Conservation (phyloP, 1,140 invertebrate species). For the Leguminivora glycinivorella region DNA sequence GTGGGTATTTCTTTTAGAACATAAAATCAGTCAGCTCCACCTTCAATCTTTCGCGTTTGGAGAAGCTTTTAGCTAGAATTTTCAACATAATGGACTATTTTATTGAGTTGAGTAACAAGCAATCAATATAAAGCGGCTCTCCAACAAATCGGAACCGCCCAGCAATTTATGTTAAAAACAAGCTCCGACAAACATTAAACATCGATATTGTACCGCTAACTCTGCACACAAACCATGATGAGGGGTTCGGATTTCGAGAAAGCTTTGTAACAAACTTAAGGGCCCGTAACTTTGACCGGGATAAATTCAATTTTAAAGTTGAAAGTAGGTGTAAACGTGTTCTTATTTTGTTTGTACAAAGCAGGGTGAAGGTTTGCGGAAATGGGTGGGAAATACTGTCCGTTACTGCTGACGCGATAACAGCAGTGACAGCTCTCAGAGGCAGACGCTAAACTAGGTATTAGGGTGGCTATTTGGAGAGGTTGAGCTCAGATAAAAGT, state of each 20-base stretch:
- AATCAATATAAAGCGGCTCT: not conserved
- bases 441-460: not conserved
- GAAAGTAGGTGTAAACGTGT: slow-evolving; percentile 12
- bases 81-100: no score
- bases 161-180: slow-evolving; percentile 19
- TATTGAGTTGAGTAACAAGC: not conserved
- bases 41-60: no score
- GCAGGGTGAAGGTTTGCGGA: not conserved
- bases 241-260: slow-evolving; percentile 2
- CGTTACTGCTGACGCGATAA: not conserved
- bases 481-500: not conserved
- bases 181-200: slow-evolving; percentile 15
- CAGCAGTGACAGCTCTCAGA: not conserved
- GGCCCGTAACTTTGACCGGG: slow-evolving; percentile 19
- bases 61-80: no score
- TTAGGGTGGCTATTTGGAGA: not conserved
- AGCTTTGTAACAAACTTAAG: slow-evolving; percentile 26
- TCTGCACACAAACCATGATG: slow-evolving; percentile 16
- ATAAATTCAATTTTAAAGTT: slow-evolving; percentile 12
- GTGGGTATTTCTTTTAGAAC: no score
- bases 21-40: no score
- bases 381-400: not conserved
- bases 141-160: not conserved
- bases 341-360: slow-evolving; percentile 10
- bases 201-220: slow-evolving; percentile 16